Evolutionary conservation across 2,888 invertebrate species (phyloP), one percentile per base, ranked within the genome.

Genomic region (Panopea generosa): DNA sequence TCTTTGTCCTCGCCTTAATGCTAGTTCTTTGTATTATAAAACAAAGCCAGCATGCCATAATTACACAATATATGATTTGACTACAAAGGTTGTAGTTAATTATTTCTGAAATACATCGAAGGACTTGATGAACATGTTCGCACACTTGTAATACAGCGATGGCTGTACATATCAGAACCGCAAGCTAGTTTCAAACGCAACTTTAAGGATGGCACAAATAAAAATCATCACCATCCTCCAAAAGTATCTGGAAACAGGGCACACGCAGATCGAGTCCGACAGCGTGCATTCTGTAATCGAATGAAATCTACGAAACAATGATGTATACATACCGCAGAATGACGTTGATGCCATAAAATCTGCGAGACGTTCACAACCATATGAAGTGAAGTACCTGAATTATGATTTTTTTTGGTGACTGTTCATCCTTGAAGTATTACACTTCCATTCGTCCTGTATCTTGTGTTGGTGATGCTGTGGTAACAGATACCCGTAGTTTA

Each of bases 121-220:
- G 7, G 4, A 20, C 26, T 52, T 7, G 26, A 22, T 7, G 52
- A 24, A 7, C n/a, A n/a, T n/a, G 16, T 52, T 52, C 20, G 24
- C 3, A 52, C 24, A 3, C 4, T 52, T 16, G 24, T 70, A n/a
- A 50, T 71, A 56, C 60, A 71, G 61, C 29, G 73, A 77, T 66
- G 67, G 72, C 20, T 77, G 61, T 52, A 67, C 65, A 1, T 81
- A 78, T 33, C 83, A 83, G 65, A 83, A 83, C 59, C 61, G 78
- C 29, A 79, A 77, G 45, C 43, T 45, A 1, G 18, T 77, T 6
- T 26, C 71, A 18, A 77, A 72, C 53, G 67, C 67, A 18, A 26
- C 60, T 22, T 43, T 29, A 18, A 56, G 22, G 16, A 63, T 24
- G 65, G 65, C 14, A 24, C 33, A 18, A 33, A 43, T 26, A 3